Percentiles rank a stretch among this genome's conserved stretches.
Conservation (phyloP, 2,888 invertebrate species). For the Koerneria pararmatus region DNA sequence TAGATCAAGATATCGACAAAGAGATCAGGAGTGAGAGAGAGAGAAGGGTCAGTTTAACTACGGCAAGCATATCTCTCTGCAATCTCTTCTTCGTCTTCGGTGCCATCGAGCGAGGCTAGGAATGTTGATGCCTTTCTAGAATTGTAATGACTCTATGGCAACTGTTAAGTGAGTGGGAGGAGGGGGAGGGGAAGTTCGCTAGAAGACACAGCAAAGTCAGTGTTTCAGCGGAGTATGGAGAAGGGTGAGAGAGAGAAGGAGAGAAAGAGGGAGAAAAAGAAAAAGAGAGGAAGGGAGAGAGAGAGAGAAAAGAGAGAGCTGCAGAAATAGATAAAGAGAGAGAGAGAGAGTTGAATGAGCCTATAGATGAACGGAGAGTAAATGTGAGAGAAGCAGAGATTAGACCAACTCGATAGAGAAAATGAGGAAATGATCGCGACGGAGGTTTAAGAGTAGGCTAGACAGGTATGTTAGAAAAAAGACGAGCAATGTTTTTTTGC, state of each 20-base stretch:
- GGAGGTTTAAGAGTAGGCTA: too few species aligned
- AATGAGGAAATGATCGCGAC: too few species aligned
- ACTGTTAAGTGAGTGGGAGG: not conserved
- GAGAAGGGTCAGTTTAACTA: slow-evolving; percentile 15
- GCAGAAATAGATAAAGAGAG: not conserved
- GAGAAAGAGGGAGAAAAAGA: not conserved
- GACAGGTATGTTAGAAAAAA: too few species aligned
- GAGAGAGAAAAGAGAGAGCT: not conserved
- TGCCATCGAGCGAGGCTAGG: too few species aligned
- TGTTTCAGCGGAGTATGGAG: slow-evolving; percentile 4
- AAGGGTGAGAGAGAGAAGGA: slow-evolving; percentile 4
- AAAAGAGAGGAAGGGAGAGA: not conserved
- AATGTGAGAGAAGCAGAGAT: too few species aligned
- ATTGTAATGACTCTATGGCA: too few species aligned
- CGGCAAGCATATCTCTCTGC: slow-evolving; percentile 10
- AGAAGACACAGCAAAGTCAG: not conserved
- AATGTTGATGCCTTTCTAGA: too few species aligned
- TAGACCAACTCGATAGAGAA: too few species aligned
- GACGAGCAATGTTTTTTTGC: too few species aligned
- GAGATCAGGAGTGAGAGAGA: too few species aligned
- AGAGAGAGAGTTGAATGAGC: not conserved
- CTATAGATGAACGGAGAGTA: not conserved
- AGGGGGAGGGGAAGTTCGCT: not conserved
- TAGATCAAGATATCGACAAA: too few species aligned
- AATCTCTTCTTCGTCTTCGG: not conserved